Evolutionary conservation across 2,113 vertebrate genomes (phyloP).

Genomic region (Triplophysa dalaica): DNA sequence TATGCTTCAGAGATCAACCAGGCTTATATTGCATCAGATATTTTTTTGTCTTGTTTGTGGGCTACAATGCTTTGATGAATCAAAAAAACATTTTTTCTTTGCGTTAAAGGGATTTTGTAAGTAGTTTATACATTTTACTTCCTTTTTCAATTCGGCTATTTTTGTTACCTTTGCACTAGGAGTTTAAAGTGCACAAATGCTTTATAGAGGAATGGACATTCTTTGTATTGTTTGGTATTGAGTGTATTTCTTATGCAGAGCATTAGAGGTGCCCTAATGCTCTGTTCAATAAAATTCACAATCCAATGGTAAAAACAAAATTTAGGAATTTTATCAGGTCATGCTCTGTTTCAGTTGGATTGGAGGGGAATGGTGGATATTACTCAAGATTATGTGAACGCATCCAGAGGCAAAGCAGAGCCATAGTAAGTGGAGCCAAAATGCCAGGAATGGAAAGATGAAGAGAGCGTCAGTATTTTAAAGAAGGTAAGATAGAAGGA

Average conservation of each 20-base stretch:
- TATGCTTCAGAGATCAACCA: not conserved
- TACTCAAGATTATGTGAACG: slow-evolving; percentile 19
- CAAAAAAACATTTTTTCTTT: too few species aligned
- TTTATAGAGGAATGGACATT: not conserved
- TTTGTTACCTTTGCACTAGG: not conserved
- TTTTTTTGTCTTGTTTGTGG: too few species aligned
- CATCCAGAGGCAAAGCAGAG: slow-evolving; percentile 8
- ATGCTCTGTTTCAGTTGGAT: not conserved
- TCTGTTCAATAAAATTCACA: not conserved
- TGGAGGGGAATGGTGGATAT: not conserved
- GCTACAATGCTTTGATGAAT: too few species aligned
- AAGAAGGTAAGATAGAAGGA: not conserved
- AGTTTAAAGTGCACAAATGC: not conserved
- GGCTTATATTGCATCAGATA: not conserved
- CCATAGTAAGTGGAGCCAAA: not conserved
- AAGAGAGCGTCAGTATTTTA: not conserved
- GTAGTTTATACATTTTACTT: slow-evolving; percentile 1
- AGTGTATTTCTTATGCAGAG: not conserved
- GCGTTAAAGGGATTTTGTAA: not conserved
- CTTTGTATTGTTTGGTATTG: not conserved
- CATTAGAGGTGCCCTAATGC: not conserved
- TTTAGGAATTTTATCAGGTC: not conserved
- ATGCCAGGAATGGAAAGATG: not conserved
- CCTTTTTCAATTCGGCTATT: not conserved
- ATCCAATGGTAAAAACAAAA: not conserved